Base-by-base conservation (phyloP, 2,113 vertebrate genomes). In the Seriola quinqueradiata region DNA sequence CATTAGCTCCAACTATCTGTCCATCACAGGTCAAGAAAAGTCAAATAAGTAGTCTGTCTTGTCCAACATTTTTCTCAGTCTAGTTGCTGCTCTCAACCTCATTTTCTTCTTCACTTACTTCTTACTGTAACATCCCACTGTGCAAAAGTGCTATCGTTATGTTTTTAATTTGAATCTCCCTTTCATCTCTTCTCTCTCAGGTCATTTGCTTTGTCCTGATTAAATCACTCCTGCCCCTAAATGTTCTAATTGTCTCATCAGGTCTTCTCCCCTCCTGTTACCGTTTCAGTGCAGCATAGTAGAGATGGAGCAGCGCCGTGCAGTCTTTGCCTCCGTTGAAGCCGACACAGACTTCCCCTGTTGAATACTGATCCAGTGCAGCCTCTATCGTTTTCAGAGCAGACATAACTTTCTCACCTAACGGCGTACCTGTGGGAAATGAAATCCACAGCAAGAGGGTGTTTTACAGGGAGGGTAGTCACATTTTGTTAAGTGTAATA, bases 261-360 rank as follows among this genome's bases (percentile, higher is more conserved):
- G 12, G 17, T 34, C 36, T 42, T 21, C 38, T 48, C 50, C 36
- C 11, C 5, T 63, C 17, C 21, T 10, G 42, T 79, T 88, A 99
- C 98, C 97, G 96, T 92, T 96, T 95, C 76, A 97, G 78, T 0
- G 96, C 97, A 0, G 97, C 97, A 0, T 98, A 96, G 92, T 95
- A 96, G 1, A 99, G 97, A 81, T 99, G 98, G 17, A 99, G 95
- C 75, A 99, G 95, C 0, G 96, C 98, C 0, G 98, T 99, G 93
- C 98, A 99, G 93, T 99, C 98, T 89, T 99, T 99, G 81, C 98
- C 98, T 2, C 98, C 98, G 0, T 99, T 99, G 94, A 99, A 99
- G 50, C 97, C 98, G 63, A 98, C 93, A 0, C 98, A 99, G 85
- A 99, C 89, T 83, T 97, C 94, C 60, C 86, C 74, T n/a, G 95